Percentiles rank a stretch among this genome's conserved stretches.
Conservation (phyloP, 2,797 vertebrate genomes). For the Myotis daubentonii region DNA sequence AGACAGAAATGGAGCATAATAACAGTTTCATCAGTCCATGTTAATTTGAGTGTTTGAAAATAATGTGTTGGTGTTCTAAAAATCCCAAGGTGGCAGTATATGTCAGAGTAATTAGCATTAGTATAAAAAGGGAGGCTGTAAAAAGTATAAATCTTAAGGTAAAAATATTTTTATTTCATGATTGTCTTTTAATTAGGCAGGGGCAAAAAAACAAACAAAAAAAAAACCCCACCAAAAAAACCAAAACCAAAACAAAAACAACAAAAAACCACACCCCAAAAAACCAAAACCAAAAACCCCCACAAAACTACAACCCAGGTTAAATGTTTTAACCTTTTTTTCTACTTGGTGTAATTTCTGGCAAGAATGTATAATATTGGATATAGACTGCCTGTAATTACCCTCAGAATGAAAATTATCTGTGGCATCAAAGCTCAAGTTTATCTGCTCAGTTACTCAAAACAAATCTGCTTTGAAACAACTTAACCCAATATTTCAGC, state of each 20-base stretch:
- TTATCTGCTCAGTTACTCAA: background rate
- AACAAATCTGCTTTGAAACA: background rate
- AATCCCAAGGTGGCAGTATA: background rate
- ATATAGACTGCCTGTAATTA: background rate
- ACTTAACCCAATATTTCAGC: background rate
- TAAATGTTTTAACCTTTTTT: conserved; percentile 10
- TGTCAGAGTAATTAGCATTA: background rate
- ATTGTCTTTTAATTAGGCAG: background rate
- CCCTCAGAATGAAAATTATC: background rate
- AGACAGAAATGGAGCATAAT: conserved; percentile 25
- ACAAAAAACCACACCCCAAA: no score
- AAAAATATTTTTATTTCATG: background rate
- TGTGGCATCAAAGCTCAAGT: background rate
- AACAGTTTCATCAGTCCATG: conserved; percentile 4
- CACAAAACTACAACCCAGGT: background rate
- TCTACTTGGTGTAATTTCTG: background rate
- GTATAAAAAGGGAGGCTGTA: background rate
- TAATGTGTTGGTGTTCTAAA: background rate
- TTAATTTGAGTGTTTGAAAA: background rate
- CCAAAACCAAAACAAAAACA: no score
- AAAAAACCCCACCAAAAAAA: background rate
- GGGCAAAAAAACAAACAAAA: background rate
- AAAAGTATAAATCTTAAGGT: background rate
- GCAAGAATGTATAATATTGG: background rate
- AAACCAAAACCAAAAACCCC: no score